Evolutionary conservation across 2,888 invertebrate species (phyloP), one percentile per base, ranked within the genome.

Genomic region (Ectemnius continuus): DNA sequence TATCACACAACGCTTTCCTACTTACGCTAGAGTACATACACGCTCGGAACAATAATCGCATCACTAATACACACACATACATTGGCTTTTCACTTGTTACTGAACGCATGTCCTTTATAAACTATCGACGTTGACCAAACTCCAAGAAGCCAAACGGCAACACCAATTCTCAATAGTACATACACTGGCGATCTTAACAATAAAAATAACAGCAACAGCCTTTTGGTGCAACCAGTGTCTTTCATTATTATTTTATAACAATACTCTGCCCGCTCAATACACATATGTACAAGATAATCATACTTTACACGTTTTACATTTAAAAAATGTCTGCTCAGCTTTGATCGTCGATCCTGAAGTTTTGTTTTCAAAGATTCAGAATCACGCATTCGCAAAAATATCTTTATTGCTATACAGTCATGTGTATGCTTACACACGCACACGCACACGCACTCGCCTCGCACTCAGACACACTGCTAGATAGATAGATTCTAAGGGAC

Each of bases 201-300:
- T 56, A 26, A 48, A 46, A 57, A 63, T 47, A 57, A 57, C 4
- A 52, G 28, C 45, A 28, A 23, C 23, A 2, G 26, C 6, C n/a
- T 80, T 63, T 82, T 66, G 61, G 83, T 81, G 79, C 82, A 84
- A 83, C 83, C 85, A 79, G 75, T 84, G 87, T 88, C 88, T 63
- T 85, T 75, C 23, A 81, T 78, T 87, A 81, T 78, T 87, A 88
- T 88, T 86, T 86, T 86, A 86, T 88, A 90, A 90, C 90, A 90
- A 89, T 90, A 89, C 89, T 87, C 86, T 86, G 86, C 86, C 87
- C 84, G 77, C 11, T 11, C 36, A 36, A 36, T 36, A 23, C 23
- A 23, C 23, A 23, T 23, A 36, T 90, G 90, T 90, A 78, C 90
- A 90, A 89, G 90, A 87, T 71, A 89, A 89, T 89, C 87, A 87